A percentile compares a stretch with the other conserved stretches of the same genome.
Evolutionary conservation across 1,140 invertebrate species (phyloP).

Genomic region (Euwallacea similis): DNA sequence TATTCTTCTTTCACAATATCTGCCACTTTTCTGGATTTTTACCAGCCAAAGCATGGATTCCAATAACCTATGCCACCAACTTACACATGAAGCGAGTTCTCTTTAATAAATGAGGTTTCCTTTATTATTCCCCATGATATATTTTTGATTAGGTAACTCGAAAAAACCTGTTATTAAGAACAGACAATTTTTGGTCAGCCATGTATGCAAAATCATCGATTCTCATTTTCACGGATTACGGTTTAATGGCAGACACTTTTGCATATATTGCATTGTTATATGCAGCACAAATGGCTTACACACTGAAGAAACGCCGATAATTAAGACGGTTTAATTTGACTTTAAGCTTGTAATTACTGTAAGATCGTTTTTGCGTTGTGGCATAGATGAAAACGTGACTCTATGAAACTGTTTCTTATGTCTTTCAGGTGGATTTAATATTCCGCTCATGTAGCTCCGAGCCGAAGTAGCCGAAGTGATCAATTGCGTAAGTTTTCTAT

Average conservation of each 20-base stretch:
- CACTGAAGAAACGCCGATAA: background rate
- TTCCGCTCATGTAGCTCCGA: background rate
- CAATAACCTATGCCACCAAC: too few relatives aligned
- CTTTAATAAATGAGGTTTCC: too few relatives aligned
- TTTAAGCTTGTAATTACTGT: conserved; percentile 1
- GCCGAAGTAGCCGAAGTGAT: background rate
- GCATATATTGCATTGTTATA: background rate
- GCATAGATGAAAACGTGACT: conserved; percentile 5
- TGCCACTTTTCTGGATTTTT: too few relatives aligned
- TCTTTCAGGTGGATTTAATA: background rate
- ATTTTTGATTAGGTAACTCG: too few relatives aligned
- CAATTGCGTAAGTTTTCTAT: background rate
- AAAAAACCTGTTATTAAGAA: too few relatives aligned
- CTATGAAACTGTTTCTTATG: background rate
- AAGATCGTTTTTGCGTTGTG: background rate
- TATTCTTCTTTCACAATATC: too few relatives aligned
- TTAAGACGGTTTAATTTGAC: conserved; percentile 5
- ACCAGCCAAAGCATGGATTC: too few relatives aligned
- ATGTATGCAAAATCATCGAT: background rate
- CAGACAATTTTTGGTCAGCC: background rate
- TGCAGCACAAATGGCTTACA: background rate
- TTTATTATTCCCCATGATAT: too few relatives aligned
- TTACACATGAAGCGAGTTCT: too few relatives aligned
- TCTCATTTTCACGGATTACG: conserved; percentile 2
- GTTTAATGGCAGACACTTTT: background rate